A percentile compares a stretch with the other conserved stretches of the same genome.
Conservation (phyloP, 2,113 vertebrate species). For the Barnardius zonarius region DNA sequence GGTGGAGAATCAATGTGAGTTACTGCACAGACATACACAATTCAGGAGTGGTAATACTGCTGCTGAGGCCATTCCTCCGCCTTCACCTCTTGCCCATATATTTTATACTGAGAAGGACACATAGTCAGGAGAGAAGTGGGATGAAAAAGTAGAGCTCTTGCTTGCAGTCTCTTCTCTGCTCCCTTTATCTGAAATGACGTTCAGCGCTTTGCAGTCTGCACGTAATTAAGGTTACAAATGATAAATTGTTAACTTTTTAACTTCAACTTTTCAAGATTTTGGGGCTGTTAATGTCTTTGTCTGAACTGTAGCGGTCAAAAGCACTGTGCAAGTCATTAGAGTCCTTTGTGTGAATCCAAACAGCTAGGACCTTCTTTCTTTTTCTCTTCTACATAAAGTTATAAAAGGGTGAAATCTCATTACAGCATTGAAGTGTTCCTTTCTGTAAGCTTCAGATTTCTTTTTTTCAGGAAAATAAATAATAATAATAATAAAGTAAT, state of each 20-base stretch:
- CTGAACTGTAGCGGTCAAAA: not conserved
- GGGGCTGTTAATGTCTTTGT: not conserved
- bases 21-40: fast-evolving
- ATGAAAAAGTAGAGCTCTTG: not conserved
- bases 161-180: not conserved
- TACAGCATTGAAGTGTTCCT: not conserved
- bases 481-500: not conserved
- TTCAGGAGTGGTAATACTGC: not conserved
- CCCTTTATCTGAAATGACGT: not conserved
- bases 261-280: not conserved
- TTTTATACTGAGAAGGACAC: not conserved
- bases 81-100: not conserved
- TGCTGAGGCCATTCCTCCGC: not conserved
- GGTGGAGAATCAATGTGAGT: not conserved
- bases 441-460: not conserved
- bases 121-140: not conserved
- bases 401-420: not conserved
- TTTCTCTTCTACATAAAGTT: not conserved
- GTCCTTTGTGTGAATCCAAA: not conserved
- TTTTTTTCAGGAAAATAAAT: not conserved
- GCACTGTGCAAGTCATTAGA: not conserved
- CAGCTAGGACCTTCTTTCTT: not conserved
- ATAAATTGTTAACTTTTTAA: not conserved
- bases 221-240: not conserved
- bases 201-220: not conserved